These are phyloP conservation scores for Jordanella pulchra DNA, from an alignment of 2,797 vertebrate genomes.

Conservation along the genomic window DNA sequence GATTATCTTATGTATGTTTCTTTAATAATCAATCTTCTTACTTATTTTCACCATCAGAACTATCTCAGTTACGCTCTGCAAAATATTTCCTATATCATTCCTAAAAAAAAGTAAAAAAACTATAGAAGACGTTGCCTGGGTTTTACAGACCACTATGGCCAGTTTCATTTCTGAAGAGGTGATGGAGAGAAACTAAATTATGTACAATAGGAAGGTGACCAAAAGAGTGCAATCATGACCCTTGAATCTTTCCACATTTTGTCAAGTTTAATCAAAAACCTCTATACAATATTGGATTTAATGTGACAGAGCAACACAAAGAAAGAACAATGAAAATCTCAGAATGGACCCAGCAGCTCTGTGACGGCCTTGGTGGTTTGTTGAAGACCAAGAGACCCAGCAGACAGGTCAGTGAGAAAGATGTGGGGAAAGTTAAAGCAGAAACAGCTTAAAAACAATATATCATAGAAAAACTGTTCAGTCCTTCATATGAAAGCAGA, in stretches of 20 bases:
- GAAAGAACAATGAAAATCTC: not conserved
- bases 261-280: too few relatives aligned
- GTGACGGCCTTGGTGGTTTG: not conserved
- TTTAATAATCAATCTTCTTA: conserved; percentile 36
- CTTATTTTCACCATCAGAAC: conserved; percentile 19
- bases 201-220: conserved; percentile 28
- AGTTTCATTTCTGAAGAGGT: conserved; percentile 54
- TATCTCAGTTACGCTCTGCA: conserved; percentile 57
- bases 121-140: conserved; percentile 63
- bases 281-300: too few relatives aligned
- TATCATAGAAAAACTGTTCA: too few relatives aligned
- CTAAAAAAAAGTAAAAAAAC: conserved; percentile 60
- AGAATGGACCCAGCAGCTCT: not conserved
- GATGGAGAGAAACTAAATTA: conserved; percentile 20
- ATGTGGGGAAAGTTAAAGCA: too few relatives aligned
- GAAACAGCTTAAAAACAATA: too few relatives aligned
- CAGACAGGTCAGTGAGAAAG: too few relatives aligned
- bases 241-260: too few relatives aligned
- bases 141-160: conserved; percentile 71
- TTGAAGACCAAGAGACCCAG: too few relatives aligned
- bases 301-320: too few relatives aligned
- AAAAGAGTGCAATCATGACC: conserved; percentile 24
- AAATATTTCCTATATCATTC: conserved; percentile 64
- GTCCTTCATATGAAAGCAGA: too few relatives aligned
- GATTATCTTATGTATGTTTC: conserved; percentile 58